Evolutionary conservation across 2,797 vertebrate genomes (phyloP).

Genomic region (Cuculus canorus): DNA sequence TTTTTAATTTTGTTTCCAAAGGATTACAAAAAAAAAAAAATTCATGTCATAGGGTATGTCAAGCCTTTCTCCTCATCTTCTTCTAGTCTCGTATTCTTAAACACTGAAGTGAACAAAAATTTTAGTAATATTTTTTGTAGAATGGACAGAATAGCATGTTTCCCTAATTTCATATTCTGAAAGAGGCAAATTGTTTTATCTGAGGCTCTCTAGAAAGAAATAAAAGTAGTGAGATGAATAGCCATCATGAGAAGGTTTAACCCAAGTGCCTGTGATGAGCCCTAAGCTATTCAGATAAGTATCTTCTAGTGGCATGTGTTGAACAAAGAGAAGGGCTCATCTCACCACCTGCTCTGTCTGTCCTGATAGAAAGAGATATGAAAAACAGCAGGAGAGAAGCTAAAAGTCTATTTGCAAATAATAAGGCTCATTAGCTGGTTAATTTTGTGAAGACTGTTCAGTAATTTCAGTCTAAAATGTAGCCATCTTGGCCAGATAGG

Average conservation of each 20-base stretch:
- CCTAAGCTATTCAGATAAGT: not conserved
- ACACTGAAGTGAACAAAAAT: not conserved
- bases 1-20: not conserved
- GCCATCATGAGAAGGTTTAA: not conserved
- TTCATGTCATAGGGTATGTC: not conserved
- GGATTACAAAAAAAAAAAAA: not conserved
- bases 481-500: not conserved
- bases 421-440: not conserved
- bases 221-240: not conserved
- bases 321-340: not conserved
- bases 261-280: not conserved
- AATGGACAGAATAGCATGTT: not conserved
- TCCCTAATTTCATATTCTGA: not conserved
- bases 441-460: not conserved
- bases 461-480: not conserved
- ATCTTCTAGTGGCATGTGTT: not conserved
- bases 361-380: not conserved
- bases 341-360: not conserved
- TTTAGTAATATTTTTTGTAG: not conserved
- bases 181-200: not conserved
- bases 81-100: not conserved
- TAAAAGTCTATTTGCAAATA: conserved; percentile 23
- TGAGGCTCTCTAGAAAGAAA: not conserved
- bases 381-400: not conserved
- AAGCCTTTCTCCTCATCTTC: not conserved